Percentiles rank a stretch among this genome's conserved stretches.
Conservation (phyloP, 2,113 vertebrate genomes). For the Heterotis niloticus region DNA sequence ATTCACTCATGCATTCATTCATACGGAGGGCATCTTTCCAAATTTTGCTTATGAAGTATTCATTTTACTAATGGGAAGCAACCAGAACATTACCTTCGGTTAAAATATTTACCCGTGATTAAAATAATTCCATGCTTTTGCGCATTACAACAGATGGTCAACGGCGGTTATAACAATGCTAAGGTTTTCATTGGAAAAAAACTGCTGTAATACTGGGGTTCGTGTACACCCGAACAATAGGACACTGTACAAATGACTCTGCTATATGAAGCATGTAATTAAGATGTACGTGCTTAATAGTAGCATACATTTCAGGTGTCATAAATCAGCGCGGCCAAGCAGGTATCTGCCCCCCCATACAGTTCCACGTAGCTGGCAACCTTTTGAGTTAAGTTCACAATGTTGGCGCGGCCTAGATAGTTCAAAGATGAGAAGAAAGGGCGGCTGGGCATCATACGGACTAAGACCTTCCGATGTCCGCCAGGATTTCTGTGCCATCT, state of each 20-base stretch:
- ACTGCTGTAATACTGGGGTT: not conserved
- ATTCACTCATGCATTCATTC: not conserved
- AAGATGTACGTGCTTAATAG: slow-evolving; percentile 45
- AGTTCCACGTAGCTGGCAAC: slow-evolving; percentile 34
- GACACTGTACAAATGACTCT: slow-evolving; percentile 12
- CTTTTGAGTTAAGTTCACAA: slow-evolving; percentile 15
- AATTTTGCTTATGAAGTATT: too few species aligned
- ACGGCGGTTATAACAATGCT: not conserved
- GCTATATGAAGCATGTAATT: slow-evolving; percentile 11
- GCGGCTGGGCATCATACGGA: slow-evolving; percentile 39
- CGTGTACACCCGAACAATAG: slow-evolving; percentile 16
- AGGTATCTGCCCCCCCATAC: slow-evolving; percentile 33
- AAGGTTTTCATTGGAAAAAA: not conserved
- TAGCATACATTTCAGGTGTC: slow-evolving; percentile 38
- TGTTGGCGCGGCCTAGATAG: slow-evolving; percentile 37
- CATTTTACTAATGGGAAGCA: not conserved
- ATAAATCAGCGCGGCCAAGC: slow-evolving; percentile 41
- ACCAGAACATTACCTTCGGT: not conserved
- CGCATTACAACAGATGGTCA: slow-evolving; percentile 18
- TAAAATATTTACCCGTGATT: not conserved
- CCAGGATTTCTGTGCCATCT: slow-evolving; percentile 51
- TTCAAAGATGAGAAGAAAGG: slow-evolving; percentile 39
- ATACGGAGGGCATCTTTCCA: too few species aligned
- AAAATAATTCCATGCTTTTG: not conserved
- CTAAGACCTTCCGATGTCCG: slow-evolving; percentile 51